Evolutionary conservation across 2,113 vertebrate species (phyloP).

Genomic region (Alectura lathami): DNA sequence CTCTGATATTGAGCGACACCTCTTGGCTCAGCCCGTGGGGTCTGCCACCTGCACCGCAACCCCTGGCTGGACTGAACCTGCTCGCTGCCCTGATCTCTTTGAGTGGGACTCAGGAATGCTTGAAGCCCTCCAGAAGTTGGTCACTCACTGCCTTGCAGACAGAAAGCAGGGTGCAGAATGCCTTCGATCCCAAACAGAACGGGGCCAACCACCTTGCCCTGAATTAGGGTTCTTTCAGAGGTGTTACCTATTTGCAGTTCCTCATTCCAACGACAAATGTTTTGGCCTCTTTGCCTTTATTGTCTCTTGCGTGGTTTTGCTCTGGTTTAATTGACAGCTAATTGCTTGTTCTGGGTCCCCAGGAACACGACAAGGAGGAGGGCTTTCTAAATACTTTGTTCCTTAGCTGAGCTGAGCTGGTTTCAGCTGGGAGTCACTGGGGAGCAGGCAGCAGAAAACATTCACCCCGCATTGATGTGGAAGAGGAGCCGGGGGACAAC

Average conservation of each 20-base stretch:
- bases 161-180: neutral
- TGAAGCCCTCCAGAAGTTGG: neutral
- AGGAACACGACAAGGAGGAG: neutral
- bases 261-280: neutral
- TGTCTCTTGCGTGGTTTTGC: neutral
- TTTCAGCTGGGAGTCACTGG: neutral
- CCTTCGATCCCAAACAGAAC: neutral
- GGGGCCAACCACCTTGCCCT: neutral
- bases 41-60: fast-evolving
- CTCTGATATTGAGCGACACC: neutral
- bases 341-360: neutral
- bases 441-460: neutral
- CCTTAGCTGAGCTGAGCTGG: neutral
- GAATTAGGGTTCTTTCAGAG: neutral
- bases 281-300: neutral
- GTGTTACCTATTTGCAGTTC: neutral
- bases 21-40: fast-evolving
- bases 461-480: neutral
- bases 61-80: fast-evolving
- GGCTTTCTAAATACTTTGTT: neutral
- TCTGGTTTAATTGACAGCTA: neutral
- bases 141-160: too few relatives aligned
- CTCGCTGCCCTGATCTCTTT: fast-evolving
- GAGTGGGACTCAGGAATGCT: neutral
- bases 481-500: neutral